Evolutionary conservation across 2,888 invertebrate species (phyloP), one percentile per base, ranked within the genome.

Genomic region (Hypercompe scribonia): DNA sequence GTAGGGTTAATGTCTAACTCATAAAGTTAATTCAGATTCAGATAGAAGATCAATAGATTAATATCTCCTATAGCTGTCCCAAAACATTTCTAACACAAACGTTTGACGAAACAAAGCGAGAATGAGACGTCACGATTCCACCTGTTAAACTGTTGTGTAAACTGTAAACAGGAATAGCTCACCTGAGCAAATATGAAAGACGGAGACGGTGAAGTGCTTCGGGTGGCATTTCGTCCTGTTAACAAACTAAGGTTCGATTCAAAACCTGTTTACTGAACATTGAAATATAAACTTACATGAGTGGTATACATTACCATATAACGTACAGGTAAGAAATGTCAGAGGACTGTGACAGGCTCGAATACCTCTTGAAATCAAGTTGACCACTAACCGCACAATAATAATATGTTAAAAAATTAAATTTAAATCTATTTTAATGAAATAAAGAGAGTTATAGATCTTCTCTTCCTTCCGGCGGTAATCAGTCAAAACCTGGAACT

Each of bases 121-220:
- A 75, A 42, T 5, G 46, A 81, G 76, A 71, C 81, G 84, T 82
- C 86, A 89, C 83, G 83, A 86, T 72, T 74, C 80, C 81, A 82
- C 77, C 86, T 83, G 89, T 88, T 89, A 88, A 87, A 84, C 81
- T 77, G 65, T 79, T 78, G 78, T 77, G 54, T 77, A 87, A 89
- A 89, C 82, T 89, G 39, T 31, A 66, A 65, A 75, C 76, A 71
- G 78, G 79, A 77, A 82, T 77, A 73, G 69, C 80, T 81, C 89
- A 89, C 86, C 89, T 90, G 89, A 76, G 71, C 80, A 88, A 89
- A 89, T 81, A 87, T 58, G 67, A 71, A 13, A 18, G 61, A 61
- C 58, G 68, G 70, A 64, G 42, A 36, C 58, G 28, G 68, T 42
- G 36, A 64, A 76, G 72, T 73, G 71, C 66, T 65, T 64, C 31